Percentiles rank a stretch among this genome's conserved stretches.
phyloP scores from a whole-genome alignment of 2,113 vertebrate species.

The Chauna torquata region DNA sequence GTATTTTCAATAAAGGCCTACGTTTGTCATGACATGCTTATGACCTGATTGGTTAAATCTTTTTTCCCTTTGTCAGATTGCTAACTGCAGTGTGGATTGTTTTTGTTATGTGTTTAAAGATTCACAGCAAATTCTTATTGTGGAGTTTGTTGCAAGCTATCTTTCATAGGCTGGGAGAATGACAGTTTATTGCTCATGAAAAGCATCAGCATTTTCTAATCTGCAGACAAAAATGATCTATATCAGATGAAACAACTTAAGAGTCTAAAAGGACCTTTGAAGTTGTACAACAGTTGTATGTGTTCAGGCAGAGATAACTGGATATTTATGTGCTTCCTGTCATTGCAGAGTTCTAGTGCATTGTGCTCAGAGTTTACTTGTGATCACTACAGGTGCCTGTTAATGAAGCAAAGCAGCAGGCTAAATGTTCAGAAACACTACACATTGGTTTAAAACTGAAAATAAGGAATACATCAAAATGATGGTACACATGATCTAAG shows the following conservation, averaged over 20 bases:
- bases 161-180: not conserved
- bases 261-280: not conserved
- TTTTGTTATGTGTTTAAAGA: not conserved
- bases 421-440: not conserved
- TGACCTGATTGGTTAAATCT: not conserved
- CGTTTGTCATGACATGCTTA: not conserved
- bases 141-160: not conserved
- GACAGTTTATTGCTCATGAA: not conserved
- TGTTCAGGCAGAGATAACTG: not conserved
- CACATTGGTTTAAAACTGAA: not conserved
- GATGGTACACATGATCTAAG: not conserved
- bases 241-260: not conserved
- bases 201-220: not conserved
- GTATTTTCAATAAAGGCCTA: rapidly evolving
- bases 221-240: not conserved
- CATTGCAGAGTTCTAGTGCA: not conserved
- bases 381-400: not conserved
- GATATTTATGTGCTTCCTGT: not conserved
- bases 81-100: not conserved
- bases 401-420: not conserved
- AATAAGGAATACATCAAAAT: not conserved
- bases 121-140: not conserved
- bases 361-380: not conserved
- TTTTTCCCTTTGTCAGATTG: not conserved
- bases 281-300: not conserved